Evolutionary conservation across 2,113 vertebrate species (phyloP).

Genomic region (Siniperca knerii): DNA sequence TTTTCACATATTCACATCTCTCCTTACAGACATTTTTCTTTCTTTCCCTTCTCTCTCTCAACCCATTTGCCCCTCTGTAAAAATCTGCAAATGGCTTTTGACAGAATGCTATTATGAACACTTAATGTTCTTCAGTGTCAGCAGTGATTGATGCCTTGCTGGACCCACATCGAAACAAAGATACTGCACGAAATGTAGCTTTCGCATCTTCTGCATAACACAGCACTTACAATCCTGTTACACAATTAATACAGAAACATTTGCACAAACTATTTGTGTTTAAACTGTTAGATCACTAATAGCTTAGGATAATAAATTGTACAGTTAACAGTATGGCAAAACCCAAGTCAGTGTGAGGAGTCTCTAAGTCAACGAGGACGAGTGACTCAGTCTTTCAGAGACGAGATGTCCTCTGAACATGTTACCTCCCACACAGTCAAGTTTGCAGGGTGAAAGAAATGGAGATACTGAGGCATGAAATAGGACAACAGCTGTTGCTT

Average conservation of each 20-base stretch:
- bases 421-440: constrained; percentile 50
- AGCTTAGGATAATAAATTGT: neutral
- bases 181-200: neutral
- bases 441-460: constrained; percentile 35
- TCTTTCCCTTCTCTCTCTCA: neutral
- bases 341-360: neutral
- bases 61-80: neutral
- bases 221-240: neutral
- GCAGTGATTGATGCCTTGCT: neutral
- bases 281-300: neutral
- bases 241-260: neutral
- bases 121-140: constrained; percentile 30
- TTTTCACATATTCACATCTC: neutral
- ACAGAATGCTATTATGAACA: constrained; percentile 20
- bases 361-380: constrained; percentile 17
- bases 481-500: constrained; percentile 47
- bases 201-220: neutral
- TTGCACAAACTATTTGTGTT: neutral
- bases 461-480: constrained; percentile 42
- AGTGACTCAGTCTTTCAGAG: constrained; percentile 50
- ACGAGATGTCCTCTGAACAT: constrained; percentile 18
- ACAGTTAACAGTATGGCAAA: neutral
- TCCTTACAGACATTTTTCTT: neutral
- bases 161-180: neutral
- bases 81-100: constrained; percentile 37